Evolutionary conservation across 1,140 invertebrate genomes (phyloP), one percentile per base, ranked within the genome.

Genomic region (Neodiprion virginianus): DNA sequence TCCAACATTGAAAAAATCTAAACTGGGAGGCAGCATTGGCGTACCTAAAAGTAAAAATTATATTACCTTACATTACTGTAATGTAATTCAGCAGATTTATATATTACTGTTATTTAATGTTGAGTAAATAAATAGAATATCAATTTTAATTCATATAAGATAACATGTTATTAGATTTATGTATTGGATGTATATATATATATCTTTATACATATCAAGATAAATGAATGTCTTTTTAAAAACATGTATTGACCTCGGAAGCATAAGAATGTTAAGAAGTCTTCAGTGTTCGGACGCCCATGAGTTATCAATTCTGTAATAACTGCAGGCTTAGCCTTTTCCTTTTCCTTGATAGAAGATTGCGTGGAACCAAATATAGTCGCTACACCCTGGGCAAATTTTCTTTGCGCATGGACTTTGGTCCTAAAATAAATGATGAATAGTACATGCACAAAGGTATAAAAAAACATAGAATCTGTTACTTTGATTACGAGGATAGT

Each of bases 181-280:
- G 66, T 49, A 49, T 8, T 74, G 50, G 8, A 69, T 14, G 1
- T 68, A 67, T 47, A 69, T 69, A 48, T 70, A 61, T 4, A 21
- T 69, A 53, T 61, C 17, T 21, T 21, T 21, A 21, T 21, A 21
- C 17, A 53, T 53, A 7, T 40, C 5, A 40, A 40, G 28, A 61
- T 5, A 61, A 74, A 72, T 53, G n/a, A 73, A 40, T 50, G 61
- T 61, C 75, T 72, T 72, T 74, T 66, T 72, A 69, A 69, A 79
- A 74, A 76, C 88, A 8, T 40, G 28, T 40, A 61, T 14, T 61
- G 3, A 93, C 96, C 95, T 90, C 96, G 90, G 79, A 96, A 94
- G 86, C 96, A 97, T 7, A 97, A 89, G 86, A 96, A 97, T 76
- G 95, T 97, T 28, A 97, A 83, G 84, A 97, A 97, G 86, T 97